Conservation (phyloP, 2,888 invertebrate species). For the Baccha elongata region DNA sequence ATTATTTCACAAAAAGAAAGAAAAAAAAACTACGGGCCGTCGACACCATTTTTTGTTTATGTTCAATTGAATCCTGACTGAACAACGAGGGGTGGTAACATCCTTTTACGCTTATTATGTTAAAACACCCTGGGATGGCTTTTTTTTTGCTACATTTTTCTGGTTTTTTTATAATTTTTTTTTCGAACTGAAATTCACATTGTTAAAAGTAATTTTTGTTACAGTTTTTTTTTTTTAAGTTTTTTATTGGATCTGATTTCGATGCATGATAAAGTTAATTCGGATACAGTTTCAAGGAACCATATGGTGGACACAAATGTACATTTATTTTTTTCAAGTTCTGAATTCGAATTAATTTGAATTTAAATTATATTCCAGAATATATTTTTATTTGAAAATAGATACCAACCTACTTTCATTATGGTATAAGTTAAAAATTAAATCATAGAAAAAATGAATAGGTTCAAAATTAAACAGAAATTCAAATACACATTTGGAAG, state of each 20-base stretch:
- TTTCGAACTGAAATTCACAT: conserved; percentile 37
- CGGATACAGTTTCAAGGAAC: conserved; percentile 59
- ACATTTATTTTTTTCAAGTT: conserved; percentile 10
- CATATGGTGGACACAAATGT: conserved; percentile 45
- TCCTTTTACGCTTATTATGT: conserved; percentile 66
- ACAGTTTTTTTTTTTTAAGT: conserved; percentile 36
- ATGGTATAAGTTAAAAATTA: no score
- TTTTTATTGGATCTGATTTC: conserved; percentile 40
- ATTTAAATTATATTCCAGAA: not conserved
- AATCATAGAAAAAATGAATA: no score
- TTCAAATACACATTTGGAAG: no score
- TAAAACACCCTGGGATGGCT: conserved; percentile 60
- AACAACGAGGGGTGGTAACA: conserved; percentile 66
- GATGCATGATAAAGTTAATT: conserved; percentile 65
- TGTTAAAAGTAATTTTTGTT: conserved; percentile 57
- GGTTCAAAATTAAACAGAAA: no score
- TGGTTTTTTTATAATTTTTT: not conserved
- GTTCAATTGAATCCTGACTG: conserved; percentile 69
- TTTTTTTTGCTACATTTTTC: conserved; percentile 40
- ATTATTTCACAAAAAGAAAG: not conserved
- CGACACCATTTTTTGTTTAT: conserved; percentile 71
- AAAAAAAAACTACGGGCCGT: conserved; percentile 63
- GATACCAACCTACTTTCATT: no score
- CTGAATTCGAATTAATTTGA: conserved; percentile 2
- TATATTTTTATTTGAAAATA: not conserved